Conservation (phyloP, 2,113 vertebrate genomes). For the Corvus cornix region DNA sequence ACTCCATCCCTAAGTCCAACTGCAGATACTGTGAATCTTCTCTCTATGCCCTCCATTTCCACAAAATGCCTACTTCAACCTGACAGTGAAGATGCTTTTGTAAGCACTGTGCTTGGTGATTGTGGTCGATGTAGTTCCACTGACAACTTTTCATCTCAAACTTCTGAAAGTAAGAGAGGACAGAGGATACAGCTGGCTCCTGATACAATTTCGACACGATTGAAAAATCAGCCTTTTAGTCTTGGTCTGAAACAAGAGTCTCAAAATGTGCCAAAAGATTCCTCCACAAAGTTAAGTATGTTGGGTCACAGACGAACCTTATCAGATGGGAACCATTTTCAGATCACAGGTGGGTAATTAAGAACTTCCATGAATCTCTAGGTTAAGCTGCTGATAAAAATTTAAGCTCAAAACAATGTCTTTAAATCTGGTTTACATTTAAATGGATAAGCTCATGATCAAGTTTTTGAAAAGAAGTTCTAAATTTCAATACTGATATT, state of each 20-base stretch:
- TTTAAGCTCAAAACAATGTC: not conserved
- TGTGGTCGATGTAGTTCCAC: not conserved
- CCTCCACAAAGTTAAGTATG: not conserved
- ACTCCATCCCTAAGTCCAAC: not conserved
- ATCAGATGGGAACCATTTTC: conserved; percentile 60
- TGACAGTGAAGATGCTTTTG: conserved; percentile 53
- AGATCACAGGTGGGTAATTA: conserved; percentile 48
- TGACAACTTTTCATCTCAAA: not conserved
- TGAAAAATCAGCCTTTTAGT: not conserved
- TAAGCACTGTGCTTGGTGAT: not conserved
- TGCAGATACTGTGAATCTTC: conserved; percentile 70
- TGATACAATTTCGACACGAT: not conserved
- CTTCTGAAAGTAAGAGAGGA: not conserved
- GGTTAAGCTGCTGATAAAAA: not conserved
- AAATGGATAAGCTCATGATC: not conserved
- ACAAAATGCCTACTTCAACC: conserved; percentile 83
- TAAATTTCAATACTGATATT: not conserved
- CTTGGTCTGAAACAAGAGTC: not conserved
- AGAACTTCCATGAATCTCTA: not conserved
- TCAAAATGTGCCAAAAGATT: not conserved
- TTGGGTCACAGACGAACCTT: conserved; percentile 42
- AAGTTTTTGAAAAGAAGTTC: not conserved
- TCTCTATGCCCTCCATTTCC: conserved; percentile 86
- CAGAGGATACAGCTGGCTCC: not conserved
- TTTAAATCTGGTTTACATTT: not conserved